These are phyloP conservation scores for Streptopelia turtur DNA, from an alignment of 2,797 vertebrate species.

Conservation along the genomic window DNA sequence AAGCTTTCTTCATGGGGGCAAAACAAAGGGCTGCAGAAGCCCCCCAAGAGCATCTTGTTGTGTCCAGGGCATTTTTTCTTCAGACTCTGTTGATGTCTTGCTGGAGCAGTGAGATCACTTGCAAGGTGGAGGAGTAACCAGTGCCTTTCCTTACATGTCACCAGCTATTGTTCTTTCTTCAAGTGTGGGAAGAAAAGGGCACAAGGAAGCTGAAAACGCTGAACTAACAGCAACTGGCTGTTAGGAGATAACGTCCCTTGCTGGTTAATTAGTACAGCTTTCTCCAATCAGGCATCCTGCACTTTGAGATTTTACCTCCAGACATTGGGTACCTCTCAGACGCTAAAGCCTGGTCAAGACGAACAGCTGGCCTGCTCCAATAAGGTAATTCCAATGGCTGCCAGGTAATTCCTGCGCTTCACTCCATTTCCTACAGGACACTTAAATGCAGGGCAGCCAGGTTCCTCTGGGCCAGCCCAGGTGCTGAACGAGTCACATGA, in stretches of 20 bases:
- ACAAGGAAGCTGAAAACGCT: background rate
- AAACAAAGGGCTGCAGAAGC: background rate
- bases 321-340: background rate
- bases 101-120: background rate
- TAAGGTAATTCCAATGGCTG: background rate
- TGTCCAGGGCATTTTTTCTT: background rate
- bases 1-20: background rate
- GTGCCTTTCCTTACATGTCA: background rate
- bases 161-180: background rate
- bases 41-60: accelerated
- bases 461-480: background rate
- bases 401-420: background rate
- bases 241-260: background rate
- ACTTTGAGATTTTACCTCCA: background rate
- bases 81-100: background rate
- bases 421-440: background rate
- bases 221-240: background rate
- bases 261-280: background rate
- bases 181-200: background rate
- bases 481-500: background rate
- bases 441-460: background rate
- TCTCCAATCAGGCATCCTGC: background rate
- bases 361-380: background rate
- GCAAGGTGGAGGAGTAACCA: background rate
- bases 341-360: accelerated